Evolutionary conservation across 2,888 invertebrate species (phyloP).

Genomic region (Nymphalis c-album): DNA sequence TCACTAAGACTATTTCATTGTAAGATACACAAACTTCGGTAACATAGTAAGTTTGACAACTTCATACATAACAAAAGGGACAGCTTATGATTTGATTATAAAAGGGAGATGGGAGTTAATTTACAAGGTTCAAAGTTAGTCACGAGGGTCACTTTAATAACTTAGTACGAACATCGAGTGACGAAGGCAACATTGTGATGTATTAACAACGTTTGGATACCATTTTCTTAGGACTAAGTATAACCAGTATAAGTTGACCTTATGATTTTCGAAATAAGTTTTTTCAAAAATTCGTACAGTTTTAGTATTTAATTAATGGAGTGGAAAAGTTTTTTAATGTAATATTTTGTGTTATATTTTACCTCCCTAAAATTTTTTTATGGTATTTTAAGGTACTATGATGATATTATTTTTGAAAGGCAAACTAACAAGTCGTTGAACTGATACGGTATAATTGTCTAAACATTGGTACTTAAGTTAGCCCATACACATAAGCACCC

Average conservation of each 20-base stretch:
- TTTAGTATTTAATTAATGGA: too few species aligned
- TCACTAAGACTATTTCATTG: not conserved
- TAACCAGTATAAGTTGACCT: not conserved
- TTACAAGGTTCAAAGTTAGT: constrained; percentile 36
- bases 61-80: constrained; percentile 26
- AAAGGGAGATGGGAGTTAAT: constrained; percentile 39
- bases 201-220: not conserved
- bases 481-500: too few species aligned
- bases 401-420: too few species aligned
- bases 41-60: constrained; percentile 9
- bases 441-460: too few species aligned
- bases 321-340: too few species aligned
- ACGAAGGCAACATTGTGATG: constrained; percentile 1
- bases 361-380: too few species aligned
- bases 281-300: too few species aligned
- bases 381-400: too few species aligned
- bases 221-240: not conserved
- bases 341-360: too few species aligned
- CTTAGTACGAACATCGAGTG: constrained; percentile 16
- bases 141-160: constrained; percentile 36
- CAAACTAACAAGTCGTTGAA: too few species aligned
- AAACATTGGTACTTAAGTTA: too few species aligned
- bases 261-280: too few species aligned
- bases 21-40: constrained; percentile 16
- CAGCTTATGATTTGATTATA: constrained; percentile 39